A percentile compares a stretch with the other conserved stretches of the same genome.
Evolutionary conservation across 2,888 invertebrate genomes (phyloP).

Genomic region (Heliconius sara): DNA sequence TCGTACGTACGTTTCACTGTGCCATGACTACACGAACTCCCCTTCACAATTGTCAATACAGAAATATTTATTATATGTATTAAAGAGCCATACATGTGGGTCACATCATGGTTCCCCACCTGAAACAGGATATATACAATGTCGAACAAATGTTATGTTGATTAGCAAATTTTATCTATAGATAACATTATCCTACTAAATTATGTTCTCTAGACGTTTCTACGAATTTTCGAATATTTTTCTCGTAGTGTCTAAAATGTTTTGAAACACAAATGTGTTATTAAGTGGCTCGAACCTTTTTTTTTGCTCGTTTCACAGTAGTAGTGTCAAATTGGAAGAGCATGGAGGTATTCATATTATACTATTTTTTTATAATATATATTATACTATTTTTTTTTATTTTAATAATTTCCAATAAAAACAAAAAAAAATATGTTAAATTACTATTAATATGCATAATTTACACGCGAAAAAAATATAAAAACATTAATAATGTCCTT

Average conservation of each 20-base stretch:
- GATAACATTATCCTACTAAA: constrained; percentile 55
- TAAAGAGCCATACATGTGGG: neutral
- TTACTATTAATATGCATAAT: no score
- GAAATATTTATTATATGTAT: constrained; percentile 7
- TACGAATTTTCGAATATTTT: constrained; percentile 31
- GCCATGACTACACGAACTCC: neutral
- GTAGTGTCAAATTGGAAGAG: constrained; percentile 41
- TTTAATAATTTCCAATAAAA: no score
- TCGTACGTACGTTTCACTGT: neutral
- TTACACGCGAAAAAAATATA: neutral
- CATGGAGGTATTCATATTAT: constrained; percentile 5
- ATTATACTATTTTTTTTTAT: no score
- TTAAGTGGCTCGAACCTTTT: constrained; percentile 33
- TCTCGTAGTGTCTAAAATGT: constrained; percentile 40
- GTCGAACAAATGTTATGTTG: constrained; percentile 59
- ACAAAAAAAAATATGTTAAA: no score
- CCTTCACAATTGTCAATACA: neutral
- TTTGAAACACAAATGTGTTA: constrained; percentile 35
- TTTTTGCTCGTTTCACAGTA: constrained; percentile 33
- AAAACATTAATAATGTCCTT: neutral
- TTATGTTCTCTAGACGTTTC: constrained; percentile 35
- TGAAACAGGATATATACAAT: constrained; percentile 54
- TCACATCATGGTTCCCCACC: constrained; percentile 24
- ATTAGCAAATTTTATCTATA: constrained; percentile 70
- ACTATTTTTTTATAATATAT: neutral